A percentile compares a stretch with the other conserved stretches of the same genome.
Evolutionary conservation across 2,797 vertebrate genomes (phyloP).

Genomic region (Capromys pilorides): DNA sequence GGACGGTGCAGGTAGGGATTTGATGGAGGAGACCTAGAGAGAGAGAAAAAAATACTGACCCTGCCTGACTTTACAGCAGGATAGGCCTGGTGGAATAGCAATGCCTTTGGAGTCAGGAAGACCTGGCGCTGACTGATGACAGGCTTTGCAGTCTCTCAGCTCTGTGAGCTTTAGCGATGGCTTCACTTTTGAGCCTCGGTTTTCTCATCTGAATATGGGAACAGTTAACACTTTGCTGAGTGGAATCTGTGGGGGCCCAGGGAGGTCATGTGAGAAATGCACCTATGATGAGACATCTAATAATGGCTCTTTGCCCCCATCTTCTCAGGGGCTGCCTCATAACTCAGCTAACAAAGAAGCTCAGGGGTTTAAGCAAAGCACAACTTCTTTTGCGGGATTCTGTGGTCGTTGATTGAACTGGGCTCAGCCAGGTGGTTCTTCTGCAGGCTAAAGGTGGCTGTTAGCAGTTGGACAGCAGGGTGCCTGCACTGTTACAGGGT

Average conservation of each 20-base stretch:
- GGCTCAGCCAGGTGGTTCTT: neutral
- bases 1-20: neutral
- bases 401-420: neutral
- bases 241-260: neutral
- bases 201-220: neutral
- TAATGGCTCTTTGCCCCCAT: neutral
- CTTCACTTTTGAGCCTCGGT: neutral
- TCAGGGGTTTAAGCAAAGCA: neutral
- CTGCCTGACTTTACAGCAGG: neutral
- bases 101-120: neutral
- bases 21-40: neutral
- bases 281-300: neutral
- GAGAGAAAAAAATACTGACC: accelerated
- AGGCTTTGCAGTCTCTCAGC: neutral
- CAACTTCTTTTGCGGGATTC: neutral
- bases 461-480: accelerated
- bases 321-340: neutral
- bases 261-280: neutral
- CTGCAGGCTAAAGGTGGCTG: too few relatives aligned
- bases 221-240: neutral
- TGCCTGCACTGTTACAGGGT: neutral
- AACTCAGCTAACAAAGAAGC: neutral
- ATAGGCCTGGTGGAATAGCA: neutral
- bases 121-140: accelerated
- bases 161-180: neutral